Evolutionary conservation across 1,140 invertebrate genomes (phyloP), one percentile per base, ranked within the genome.

Genomic region (Drosophila ambigua): DNA sequence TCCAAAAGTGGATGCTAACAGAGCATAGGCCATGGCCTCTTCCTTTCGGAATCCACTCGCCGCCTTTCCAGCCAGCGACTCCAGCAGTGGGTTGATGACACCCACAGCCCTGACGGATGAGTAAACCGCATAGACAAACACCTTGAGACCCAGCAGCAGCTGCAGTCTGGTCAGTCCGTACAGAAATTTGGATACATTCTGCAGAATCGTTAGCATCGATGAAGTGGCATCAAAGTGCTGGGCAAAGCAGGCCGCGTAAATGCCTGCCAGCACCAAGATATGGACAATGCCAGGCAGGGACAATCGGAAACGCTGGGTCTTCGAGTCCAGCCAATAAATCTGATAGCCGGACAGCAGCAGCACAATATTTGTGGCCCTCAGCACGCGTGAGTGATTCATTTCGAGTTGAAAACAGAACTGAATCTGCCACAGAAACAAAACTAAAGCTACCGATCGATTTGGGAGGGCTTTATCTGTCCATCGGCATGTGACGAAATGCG

Each of bases 171-270:
- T 76, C 26, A 91, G 44, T 5, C 52, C 43, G 6, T 58, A 62
- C 0, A 91, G 61, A 59, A 91, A 90, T 5, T 82, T 79, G 4
- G 90, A 91, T 6, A 85, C 68, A 50, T 88, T 75, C 2, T 72
- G 35, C 11, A 90, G 46, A 6, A 84, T 52, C 6, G 77, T 72
- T 3, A 91, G 23, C 11, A 82, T n/a, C 6, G 82, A 46, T 8
- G 79, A 76, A 0, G 58, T 58, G 0, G 59, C 15, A 44, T 77
- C 61, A 20, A 88, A 91, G 13, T 91, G 90, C 28, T 91, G 77
- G 6, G 61, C 58, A 50, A 91, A 81, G 13, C 84, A 91, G 2
- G 54, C 71, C 0, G 68, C 55, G 44, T 91, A 91, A 5, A 79
- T 15, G 23, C 74, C 58, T 9, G 48, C 68, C 8, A 91, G 45